Percentiles rank a stretch among this genome's conserved stretches.
Conservation (phyloP, 2,113 vertebrate genomes). For the Oplegnathus fasciatus region DNA sequence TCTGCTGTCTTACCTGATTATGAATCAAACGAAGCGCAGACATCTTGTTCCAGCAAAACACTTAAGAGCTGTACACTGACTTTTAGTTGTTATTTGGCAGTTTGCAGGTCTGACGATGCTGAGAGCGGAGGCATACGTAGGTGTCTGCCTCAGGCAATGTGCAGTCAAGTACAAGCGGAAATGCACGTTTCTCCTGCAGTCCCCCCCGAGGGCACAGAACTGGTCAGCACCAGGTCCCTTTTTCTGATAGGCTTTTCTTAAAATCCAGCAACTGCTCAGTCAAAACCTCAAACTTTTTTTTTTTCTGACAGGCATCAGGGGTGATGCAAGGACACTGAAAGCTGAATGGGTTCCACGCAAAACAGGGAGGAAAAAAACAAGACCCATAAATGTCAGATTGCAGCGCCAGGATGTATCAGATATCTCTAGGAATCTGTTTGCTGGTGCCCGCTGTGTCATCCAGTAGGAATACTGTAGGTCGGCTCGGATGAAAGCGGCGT, state of each 20-base stretch:
- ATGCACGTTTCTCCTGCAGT: slow-evolving; percentile 54
- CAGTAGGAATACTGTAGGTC: slow-evolving; percentile 57
- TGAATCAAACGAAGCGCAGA: slow-evolving; percentile 47
- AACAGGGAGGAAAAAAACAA: slow-evolving; percentile 67
- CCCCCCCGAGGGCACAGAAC: slow-evolving; percentile 52
- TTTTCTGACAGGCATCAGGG: slow-evolving; percentile 50
- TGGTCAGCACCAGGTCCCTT: slow-evolving; percentile 43
- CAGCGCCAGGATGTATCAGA: slow-evolving; percentile 73
- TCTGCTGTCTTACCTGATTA: slow-evolving; percentile 34
- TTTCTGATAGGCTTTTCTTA: slow-evolving; percentile 28
- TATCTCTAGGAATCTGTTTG: slow-evolving; percentile 64
- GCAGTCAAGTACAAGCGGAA: slow-evolving; percentile 63
- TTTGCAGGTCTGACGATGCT: slow-evolving; percentile 51
- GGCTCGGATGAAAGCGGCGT: slow-evolving; percentile 46
- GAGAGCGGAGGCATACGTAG: slow-evolving; percentile 42
- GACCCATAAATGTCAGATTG: slow-evolving; percentile 75
- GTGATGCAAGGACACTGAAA: slow-evolving; percentile 73
- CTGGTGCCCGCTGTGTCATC: slow-evolving; percentile 60
- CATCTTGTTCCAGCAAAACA: slow-evolving; percentile 41
- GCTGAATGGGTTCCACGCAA: slow-evolving; percentile 64
- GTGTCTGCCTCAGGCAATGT: slow-evolving; percentile 55
- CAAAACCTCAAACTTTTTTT: slow-evolving; percentile 50
- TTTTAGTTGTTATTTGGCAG: slow-evolving; percentile 53
- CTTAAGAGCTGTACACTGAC: slow-evolving; percentile 22
- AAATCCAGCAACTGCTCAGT: slow-evolving; percentile 41